Conservation (phyloP, 2,888 invertebrate genomes). For the Volucella bombylans region DNA sequence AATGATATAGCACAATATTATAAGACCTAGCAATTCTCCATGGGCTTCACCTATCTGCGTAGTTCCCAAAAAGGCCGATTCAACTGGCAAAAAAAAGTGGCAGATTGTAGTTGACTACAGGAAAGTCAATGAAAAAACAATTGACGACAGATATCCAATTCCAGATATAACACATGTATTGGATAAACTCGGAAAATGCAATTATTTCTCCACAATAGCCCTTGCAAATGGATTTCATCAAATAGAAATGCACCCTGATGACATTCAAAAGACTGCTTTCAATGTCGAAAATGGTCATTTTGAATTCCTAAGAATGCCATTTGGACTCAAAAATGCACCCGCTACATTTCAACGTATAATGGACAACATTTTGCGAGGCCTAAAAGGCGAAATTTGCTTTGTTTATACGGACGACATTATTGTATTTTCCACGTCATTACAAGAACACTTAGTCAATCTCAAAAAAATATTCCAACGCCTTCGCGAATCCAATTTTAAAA, state of each 20-base stretch:
- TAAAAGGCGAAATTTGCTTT: constrained; percentile 31
- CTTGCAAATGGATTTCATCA: no score
- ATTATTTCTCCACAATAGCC: no score
- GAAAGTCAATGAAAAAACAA: constrained; percentile 15
- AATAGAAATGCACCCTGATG: no score
- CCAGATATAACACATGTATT: constrained; percentile 12
- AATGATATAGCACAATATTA: no score
- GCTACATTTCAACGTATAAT: constrained; percentile 48
- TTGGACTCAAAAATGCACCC: constrained; percentile 37
- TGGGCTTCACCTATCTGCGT: no score
- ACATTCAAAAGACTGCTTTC: no score
- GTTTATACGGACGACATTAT: no score
- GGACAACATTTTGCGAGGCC: constrained; percentile 27
- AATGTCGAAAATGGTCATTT: no score
- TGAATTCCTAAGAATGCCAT: no score
- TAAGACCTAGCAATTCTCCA: no score
- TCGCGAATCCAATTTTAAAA: constrained; percentile 74
- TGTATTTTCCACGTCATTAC: no score
- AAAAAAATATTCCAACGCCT: constrained; percentile 74
- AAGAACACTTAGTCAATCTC: constrained; percentile 68
- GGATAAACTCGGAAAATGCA: constrained; percentile 37
- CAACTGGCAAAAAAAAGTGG: constrained; percentile 35
- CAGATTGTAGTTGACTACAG: constrained; percentile 39
- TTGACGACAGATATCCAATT: constrained; percentile 16
- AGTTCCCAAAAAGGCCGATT: constrained; percentile 3